Conservation (phyloP, 2,888 invertebrate species). For the Parnassius glacialis region DNA sequence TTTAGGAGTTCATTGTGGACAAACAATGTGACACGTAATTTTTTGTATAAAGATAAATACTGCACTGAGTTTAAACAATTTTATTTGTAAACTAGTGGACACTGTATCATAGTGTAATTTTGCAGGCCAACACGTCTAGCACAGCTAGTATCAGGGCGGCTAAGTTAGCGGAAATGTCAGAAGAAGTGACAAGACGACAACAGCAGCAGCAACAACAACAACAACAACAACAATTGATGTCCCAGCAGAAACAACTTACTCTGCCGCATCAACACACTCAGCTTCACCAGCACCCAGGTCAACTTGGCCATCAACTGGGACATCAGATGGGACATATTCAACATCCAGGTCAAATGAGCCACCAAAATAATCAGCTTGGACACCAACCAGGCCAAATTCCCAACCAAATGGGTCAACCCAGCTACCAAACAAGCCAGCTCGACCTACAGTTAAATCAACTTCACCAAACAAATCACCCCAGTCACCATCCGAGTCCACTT, state of each 20-base stretch:
- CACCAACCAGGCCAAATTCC: conserved; percentile 15
- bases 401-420: conserved; percentile 10
- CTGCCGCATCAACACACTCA: conserved; percentile 24
- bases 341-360: conserved; percentile 16
- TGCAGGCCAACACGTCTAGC: conserved; percentile 44
- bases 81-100: too few species aligned
- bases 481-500: conserved; percentile 23
- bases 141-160: conserved; percentile 73
- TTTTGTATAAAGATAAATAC: too few species aligned
- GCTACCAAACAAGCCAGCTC: conserved; percentile 18
- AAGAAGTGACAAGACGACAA: conserved; percentile 86
- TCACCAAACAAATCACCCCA: conserved; percentile 15
- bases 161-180: conserved; percentile 90
- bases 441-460: conserved; percentile 24
- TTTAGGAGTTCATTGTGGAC: too few species aligned
- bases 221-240: conserved; percentile 50
- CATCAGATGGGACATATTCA: conserved; percentile 12
- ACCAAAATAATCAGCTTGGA: conserved; percentile 14
- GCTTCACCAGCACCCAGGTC: conserved; percentile 23
- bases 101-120: neutral
- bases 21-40: too few species aligned
- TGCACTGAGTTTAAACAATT: too few species aligned
- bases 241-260: conserved; percentile 35
- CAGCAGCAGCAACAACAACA: conserved; percentile 50
- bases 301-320: conserved; percentile 14